Percentiles rank a stretch among this genome's conserved stretches.
Conservation (phyloP, 64 coral and sea anemone species). For the Anthopleura sola region DNA sequence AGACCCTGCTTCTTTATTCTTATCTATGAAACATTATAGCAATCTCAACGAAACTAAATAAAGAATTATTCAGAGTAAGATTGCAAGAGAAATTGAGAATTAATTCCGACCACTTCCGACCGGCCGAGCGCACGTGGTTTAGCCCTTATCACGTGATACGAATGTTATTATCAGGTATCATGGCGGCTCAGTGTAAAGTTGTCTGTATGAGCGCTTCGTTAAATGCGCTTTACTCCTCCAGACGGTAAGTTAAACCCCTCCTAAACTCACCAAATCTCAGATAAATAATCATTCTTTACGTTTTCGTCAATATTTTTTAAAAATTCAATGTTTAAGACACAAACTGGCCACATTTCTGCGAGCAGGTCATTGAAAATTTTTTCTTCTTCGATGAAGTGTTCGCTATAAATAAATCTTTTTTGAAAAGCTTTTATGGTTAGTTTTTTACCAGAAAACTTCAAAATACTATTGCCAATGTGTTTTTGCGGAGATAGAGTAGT, state of each 20-base stretch:
- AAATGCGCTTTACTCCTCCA: constrained; percentile 16
- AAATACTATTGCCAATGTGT: not conserved
- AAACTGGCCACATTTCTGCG: not conserved
- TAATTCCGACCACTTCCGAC: not conserved
- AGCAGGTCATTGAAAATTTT: not conserved
- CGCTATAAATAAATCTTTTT: not conserved
- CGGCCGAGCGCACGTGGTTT: not conserved
- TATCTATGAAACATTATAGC: no score
- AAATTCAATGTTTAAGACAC: not conserved
- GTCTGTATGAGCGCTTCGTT: constrained; percentile 8
- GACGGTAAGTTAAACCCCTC: constrained; percentile 13
- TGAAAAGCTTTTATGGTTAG: not conserved
- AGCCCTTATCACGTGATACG: not conserved
- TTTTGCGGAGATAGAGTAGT: not conserved
- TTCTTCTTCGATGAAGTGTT: not conserved
- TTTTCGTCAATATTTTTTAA: not conserved
- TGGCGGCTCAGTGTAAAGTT: constrained; percentile 2
- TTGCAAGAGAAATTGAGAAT: no score
- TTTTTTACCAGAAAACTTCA: not conserved
- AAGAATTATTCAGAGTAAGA: no score
- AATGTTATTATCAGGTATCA: constrained; percentile 32
- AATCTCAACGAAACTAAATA: no score
- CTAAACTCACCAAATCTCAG: not conserved
- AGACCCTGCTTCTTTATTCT: no score
- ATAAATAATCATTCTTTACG: not conserved